Evolutionary conservation across 1,140 invertebrate species (phyloP).

Genomic region (Xylocopa sonorina): DNA sequence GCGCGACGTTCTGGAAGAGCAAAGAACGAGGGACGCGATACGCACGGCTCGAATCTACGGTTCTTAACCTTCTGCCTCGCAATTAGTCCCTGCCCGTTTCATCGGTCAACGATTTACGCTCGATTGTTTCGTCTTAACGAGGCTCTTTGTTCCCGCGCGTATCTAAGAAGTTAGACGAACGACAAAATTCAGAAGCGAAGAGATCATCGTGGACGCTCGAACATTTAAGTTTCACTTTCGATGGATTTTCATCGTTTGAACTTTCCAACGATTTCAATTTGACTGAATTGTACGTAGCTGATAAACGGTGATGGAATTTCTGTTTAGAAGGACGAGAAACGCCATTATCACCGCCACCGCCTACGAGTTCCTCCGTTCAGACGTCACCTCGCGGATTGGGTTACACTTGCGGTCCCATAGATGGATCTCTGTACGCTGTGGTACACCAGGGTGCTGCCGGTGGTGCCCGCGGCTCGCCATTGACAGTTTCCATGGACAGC

Average conservation of each 20-base stretch:
- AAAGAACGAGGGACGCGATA: neutral
- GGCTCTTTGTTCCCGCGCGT: constrained; percentile 10
- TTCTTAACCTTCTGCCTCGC: constrained; percentile 43
- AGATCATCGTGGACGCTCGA: too few species aligned
- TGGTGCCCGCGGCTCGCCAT: constrained; percentile 84
- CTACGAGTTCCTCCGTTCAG: constrained; percentile 75
- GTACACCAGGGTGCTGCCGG: constrained; percentile 83
- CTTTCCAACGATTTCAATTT: too few species aligned
- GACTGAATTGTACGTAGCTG: too few species aligned
- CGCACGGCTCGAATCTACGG: neutral
- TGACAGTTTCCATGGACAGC: constrained; percentile 92
- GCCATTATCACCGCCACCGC: constrained; percentile 76
- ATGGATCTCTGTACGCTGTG: constrained; percentile 94
- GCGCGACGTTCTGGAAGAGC: constrained; percentile 23
- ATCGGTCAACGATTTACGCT: constrained; percentile 61
- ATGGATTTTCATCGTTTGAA: too few species aligned
- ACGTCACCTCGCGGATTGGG: constrained; percentile 78
- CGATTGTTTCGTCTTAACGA: constrained; percentile 57
- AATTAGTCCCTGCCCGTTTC: constrained; percentile 46
- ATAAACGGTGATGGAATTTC: constrained; percentile 32
- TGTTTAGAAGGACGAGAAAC: constrained; percentile 78
- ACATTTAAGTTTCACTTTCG: too few species aligned
- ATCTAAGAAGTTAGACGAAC: constrained; percentile 7
- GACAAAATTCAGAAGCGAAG: neutral
- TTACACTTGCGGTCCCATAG: constrained; percentile 91